Base-by-base conservation (phyloP, 2,797 vertebrate species). In the Cryptoprocta ferox region DNA sequence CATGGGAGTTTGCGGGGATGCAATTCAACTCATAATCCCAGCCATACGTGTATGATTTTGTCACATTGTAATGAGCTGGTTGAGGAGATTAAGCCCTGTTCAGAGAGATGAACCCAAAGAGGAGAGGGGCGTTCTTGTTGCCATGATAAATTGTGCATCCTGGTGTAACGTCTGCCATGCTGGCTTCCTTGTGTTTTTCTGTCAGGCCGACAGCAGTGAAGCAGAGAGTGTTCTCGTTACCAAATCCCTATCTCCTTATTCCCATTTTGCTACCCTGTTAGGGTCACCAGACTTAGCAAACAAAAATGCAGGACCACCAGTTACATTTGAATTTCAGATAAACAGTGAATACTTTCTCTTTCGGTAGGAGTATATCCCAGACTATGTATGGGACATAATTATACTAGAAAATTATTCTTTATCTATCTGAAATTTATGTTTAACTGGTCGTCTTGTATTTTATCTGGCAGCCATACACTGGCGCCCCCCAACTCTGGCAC, bases 401-500 rank as follows among this genome's bases (percentile, higher is more conserved):
- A 79, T 12, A 75, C 63, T 70, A 90, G 80, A 79, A 96, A 93
- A 80, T 37, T 76, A 71, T 26, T 85, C 73, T 86, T 70, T 78
- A 32, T 90, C 50, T 89, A 26, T 94, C 59, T 91, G 73, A 92
- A 97, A 94, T 84, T 82, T 48, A 83, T 28, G 87, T 91, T 84
- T 85, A 91, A 92, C 42, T 79, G 48, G 2, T n/a, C 5, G 0
- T 16, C 28, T 18, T 85, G 18, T 39, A 19, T 83, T 95, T 87
- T 94, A 65, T 88, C 91, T 92, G 32, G 50, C 39, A 96, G 10
- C 80, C 2, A 15, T 53, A 28, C 0, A 50, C 24, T 18, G 0
- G 56, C 7, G 21, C 37, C 59, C 9, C 12, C 48, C 78, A 81
- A 13, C 53, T 82, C 80, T 95, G 42, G 68, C 68, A 71, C 39